Evolutionary conservation across 2,888 invertebrate genomes (phyloP), one percentile per base, ranked within the genome.

Genomic region (Rotaria sp.): DNA sequence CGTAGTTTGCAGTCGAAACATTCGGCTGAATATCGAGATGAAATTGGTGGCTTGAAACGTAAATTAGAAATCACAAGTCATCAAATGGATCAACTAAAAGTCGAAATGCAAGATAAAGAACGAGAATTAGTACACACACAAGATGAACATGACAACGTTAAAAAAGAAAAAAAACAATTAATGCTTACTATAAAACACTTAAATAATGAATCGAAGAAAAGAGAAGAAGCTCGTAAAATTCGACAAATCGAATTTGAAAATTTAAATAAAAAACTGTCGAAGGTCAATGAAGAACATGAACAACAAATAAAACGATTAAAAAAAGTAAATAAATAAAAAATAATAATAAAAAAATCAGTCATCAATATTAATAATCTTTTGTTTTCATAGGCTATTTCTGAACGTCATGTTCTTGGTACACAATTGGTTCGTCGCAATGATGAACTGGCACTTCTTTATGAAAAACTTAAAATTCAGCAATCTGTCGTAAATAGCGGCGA

Each of bases 381-480:
- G 50, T 85, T 38, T 41, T 52, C 13, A n/a, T 87, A 90, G 90
- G 90, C 90, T 86, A 91, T 91, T 88, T 90, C 90, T 88, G 91
- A 91, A 87, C 88, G 95, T 35, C 95, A 95, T 90, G 93, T 95
- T 87, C 93, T 96, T 7, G 95, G 95, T 0, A 94, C 95, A 0
- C 96, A 96, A 90, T 92, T 96, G 87, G 94, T 95, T 86, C 92
- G 95, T 35, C 92, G 95, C 87, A 95, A 95, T 90, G 95, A 95
- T 89, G 95, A 96, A 91, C 92, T 96, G 87, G 93, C 94, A 0
- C 91, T 95, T 85, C 92, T 95, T 48, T 94, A 94, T 88, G 94
- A 95, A 91, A 95, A 95, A 91, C 93, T 95, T 85, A 92, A 94
- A 86, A 94, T 95, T 87, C 92, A 95, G 88, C 94, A 95, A 90